Evolutionary conservation across 1,140 invertebrate genomes (phyloP), one percentile per base, ranked within the genome.

Genomic region (Drosophila rhopaloa): DNA sequence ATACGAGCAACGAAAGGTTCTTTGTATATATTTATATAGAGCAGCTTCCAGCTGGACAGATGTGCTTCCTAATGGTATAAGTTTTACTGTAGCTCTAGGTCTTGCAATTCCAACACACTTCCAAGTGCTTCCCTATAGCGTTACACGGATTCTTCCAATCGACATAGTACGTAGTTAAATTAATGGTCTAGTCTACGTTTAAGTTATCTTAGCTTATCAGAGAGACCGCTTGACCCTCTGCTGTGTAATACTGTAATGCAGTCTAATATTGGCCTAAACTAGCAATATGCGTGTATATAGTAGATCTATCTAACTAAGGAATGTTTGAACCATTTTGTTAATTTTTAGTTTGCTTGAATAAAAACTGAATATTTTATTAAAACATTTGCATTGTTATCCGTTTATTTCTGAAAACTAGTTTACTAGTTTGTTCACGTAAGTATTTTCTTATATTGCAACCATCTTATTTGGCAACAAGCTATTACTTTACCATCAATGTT

Each of bases 111-210:
- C 76, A 67, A 86, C 78, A 70, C 76, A 80, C 67, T 77, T 89
- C 79, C 83, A 88, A 86, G 83, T 88, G 82, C 83, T 85, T 85
- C 82, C 82, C 74, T 86, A 65, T 77, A 76, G 62, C 51, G 8
- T 76, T 68, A 79, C 43, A 44, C 40, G 44, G 71, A 84, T 66
- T 71, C 71, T 82, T 88, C 66, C 83, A 76, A 71, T 80, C 66
- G 40, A 59, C 51, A 63, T 74, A 82, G 79, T 44, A 55, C 37
- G 48, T 86, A 88, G 84, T 80, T 83, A 79, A 88, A 74, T 89
- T 88, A 89, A 88, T 88, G 54, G 83, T 88, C 83, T 88, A 88
- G 83, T 89, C 83, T 88, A 88, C 9, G 60, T 67, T 83, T 89
- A 88, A 80, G 79, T 71, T 72, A 51, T 10, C 47, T 77, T 68